phyloP scores from a whole-genome alignment of 2,797 vertebrate genomes.

The Tenualosa ilisha region DNA sequence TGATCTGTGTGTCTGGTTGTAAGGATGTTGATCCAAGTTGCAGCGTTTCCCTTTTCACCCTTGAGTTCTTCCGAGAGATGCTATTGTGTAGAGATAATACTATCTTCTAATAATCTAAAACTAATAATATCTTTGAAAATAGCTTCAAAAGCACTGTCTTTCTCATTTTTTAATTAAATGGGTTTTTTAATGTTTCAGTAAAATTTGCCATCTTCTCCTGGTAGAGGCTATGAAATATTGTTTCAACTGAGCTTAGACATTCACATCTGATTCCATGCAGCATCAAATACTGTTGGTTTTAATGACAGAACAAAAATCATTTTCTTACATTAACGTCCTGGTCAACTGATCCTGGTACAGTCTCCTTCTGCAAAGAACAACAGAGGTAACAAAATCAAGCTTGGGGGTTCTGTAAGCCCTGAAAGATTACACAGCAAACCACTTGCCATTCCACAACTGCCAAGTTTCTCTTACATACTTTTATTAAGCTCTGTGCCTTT shows the following conservation, averaged over 20 bases:
- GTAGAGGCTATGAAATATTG: neutral
- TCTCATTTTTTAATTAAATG: neutral
- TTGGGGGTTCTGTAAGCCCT: neutral
- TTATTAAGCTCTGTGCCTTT: too few relatives aligned
- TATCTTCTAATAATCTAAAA: too few relatives aligned
- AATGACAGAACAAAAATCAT: neutral
- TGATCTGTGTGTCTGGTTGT: slow-evolving; percentile 65
- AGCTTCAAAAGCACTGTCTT: neutral
- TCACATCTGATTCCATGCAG: neutral
- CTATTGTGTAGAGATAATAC: slow-evolving; percentile 47
- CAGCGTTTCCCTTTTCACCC: slow-evolving; percentile 61
- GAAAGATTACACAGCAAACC: neutral
- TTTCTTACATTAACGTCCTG: slow-evolving; percentile 34
- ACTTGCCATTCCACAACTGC: too few relatives aligned
- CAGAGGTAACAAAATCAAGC: neutral
- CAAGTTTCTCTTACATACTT: too few relatives aligned
- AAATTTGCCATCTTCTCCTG: neutral
- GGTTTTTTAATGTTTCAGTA: neutral
- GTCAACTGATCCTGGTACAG: neutral
- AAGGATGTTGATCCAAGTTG: slow-evolving; percentile 65
- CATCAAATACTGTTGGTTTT: neutral
- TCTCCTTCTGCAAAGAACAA: slow-evolving; percentile 41
- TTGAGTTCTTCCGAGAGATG: slow-evolving; percentile 59
- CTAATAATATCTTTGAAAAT: too few relatives aligned
- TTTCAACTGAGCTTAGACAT: neutral